Conservation (phyloP, 2,888 invertebrate genomes). For the Oxycera nigricornis region DNA sequence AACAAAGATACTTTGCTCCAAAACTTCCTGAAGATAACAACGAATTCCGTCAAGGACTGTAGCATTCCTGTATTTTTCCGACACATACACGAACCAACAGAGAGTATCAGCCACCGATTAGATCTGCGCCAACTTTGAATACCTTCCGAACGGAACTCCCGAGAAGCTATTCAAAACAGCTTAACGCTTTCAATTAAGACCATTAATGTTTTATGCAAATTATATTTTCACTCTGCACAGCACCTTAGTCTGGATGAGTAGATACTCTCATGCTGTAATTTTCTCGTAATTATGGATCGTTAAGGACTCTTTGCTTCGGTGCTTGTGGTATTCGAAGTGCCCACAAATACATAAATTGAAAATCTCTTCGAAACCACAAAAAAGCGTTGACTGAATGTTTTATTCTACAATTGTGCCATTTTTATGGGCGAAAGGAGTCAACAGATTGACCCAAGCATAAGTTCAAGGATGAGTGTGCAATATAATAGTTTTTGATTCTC, state of each 20-base stretch:
- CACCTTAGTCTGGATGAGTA: not conserved
- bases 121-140: not conserved
- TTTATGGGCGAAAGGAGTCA: too few relatives aligned
- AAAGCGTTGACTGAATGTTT: too few relatives aligned
- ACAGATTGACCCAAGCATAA: too few relatives aligned
- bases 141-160: not conserved
- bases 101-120: not conserved
- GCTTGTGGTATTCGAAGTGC: too few relatives aligned
- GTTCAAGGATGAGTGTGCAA: too few relatives aligned
- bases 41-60: not conserved
- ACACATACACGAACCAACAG: too few relatives aligned
- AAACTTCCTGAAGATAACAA: not conserved
- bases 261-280: constrained; percentile 2
- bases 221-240: constrained; percentile 10
- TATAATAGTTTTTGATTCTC: too few relatives aligned
- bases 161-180: constrained; percentile 37
- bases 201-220: constrained; percentile 43
- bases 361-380: too few relatives aligned
- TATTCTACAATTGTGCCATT: too few relatives aligned
- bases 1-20: too few relatives aligned
- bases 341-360: too few relatives aligned
- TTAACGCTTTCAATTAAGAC: constrained; percentile 42
- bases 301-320: constrained; percentile 20
- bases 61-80: too few relatives aligned
- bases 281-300: constrained; percentile 17